phyloP scores from a whole-genome alignment of 2,113 vertebrate species.

The Pterophyllum scalare region DNA sequence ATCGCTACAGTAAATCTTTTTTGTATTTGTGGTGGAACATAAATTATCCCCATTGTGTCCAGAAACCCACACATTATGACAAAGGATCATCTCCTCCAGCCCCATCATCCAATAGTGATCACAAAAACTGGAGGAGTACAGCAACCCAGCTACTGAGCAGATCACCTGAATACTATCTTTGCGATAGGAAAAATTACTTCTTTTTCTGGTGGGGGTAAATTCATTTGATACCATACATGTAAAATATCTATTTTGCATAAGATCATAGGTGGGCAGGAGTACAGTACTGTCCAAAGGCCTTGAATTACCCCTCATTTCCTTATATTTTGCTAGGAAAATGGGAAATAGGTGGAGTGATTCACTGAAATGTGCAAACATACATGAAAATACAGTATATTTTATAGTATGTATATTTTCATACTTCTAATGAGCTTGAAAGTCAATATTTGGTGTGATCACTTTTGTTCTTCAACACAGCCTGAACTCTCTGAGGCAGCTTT shows the following conservation, averaged over 20 bases:
- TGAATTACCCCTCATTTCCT: too few relatives aligned
- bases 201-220: too few relatives aligned
- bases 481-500: not conserved
- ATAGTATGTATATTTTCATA: too few relatives aligned
- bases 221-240: too few relatives aligned
- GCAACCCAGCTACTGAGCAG: not conserved
- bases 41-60: not conserved
- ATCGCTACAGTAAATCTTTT: not conserved
- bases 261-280: too few relatives aligned
- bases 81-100: not conserved
- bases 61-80: not conserved
- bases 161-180: not conserved
- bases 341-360: too few relatives aligned
- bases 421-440: not conserved
- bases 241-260: too few relatives aligned
- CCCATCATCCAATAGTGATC: not conserved
- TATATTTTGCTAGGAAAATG: too few relatives aligned
- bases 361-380: too few relatives aligned
- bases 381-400: too few relatives aligned
- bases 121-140: not conserved
- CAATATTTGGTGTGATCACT: not conserved
- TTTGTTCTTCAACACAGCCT: not conserved
- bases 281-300: too few relatives aligned
- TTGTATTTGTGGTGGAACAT: not conserved
- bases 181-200: not conserved